Evolutionary conservation across 2,797 vertebrate species (phyloP).

Genomic region (Lutjanus campechanus): DNA sequence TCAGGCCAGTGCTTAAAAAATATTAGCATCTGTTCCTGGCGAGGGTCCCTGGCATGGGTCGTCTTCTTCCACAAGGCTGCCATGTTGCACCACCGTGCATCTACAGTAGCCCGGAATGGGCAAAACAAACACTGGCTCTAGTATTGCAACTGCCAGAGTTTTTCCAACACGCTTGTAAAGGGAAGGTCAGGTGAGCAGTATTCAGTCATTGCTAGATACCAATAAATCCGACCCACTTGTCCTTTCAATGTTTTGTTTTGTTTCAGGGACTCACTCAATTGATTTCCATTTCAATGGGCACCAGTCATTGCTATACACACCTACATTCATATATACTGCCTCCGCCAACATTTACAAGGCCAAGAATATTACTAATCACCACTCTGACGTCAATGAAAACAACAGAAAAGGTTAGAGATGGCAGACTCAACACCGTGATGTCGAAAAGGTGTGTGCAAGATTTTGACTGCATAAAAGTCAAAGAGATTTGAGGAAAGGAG

Average conservation of each 20-base stretch:
- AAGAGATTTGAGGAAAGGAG: slow-evolving; percentile 1
- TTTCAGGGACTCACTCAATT: slow-evolving; percentile 15
- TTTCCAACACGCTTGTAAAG: too few relatives aligned
- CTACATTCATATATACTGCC: slow-evolving; percentile 13
- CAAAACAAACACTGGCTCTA: too few relatives aligned
- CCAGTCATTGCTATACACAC: background rate
- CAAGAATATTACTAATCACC: slow-evolving; percentile 16
- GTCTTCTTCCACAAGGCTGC: too few relatives aligned
- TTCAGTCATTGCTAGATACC: too few relatives aligned
- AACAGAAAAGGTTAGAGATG: background rate
- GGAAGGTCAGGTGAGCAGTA: too few relatives aligned
- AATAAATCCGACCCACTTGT: too few relatives aligned
- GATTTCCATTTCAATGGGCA: slow-evolving; percentile 32
- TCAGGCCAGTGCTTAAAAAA: too few relatives aligned
- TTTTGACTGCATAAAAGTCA: background rate
- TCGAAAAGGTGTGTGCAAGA: background rate
- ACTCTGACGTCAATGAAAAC: background rate
- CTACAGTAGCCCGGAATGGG: too few relatives aligned
- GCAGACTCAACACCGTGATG: background rate
- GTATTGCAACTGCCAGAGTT: too few relatives aligned
- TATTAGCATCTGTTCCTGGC: too few relatives aligned
- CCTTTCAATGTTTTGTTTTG: slow-evolving; percentile 1
- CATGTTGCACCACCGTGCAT: too few relatives aligned
- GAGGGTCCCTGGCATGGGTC: too few relatives aligned
- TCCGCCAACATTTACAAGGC: slow-evolving; percentile 1